Evolutionary conservation across 2,888 invertebrate species (phyloP), one percentile per base, ranked within the genome.

Genomic region (Taenaris catops): DNA sequence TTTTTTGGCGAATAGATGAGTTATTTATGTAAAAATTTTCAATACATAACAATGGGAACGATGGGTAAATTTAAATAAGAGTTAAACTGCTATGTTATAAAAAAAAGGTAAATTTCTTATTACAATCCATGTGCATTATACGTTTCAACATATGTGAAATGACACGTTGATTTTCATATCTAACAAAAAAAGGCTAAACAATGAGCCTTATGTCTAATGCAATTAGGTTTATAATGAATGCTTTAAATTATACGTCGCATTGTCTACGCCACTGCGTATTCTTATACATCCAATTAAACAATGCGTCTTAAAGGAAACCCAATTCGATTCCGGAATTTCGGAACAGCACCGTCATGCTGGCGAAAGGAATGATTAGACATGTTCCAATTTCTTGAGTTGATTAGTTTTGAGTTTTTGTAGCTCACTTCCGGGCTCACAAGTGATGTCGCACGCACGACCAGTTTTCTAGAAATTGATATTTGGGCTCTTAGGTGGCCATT

Each of bases 401-500:
- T 80, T 80, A 63, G 72, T 66, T 66, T 45, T 47, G 58, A 58
- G 65, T 76, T 78, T 78, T 79, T 79, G 71, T 80, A 65, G 72
- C 72, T 70, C 60, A 79, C 78, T 81, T 84, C 84, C 84, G 76
- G 72, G 63, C 72, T 63, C 68, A n/a, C 59, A 58, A 70, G 63
- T 63, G 67, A 64, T 66, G 70, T 63, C 55, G 67, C 63, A 56
- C 75, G 76, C 75, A 71, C 63, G 69, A 72, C 63, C 58, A 63
- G 62, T 58, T 70, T 66, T 63, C 64, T 61, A 63, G 81, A 84
- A 86, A 86, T 84, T 84, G 84, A 84, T 84, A 84, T 83, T 79
- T 72, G 73, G 73, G 67, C 70, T 78, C 81, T 81, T 66, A 75
- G 75, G 69, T 56, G 67, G 63, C 67, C 66, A 84, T 83, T 84